Conservation (phyloP, 2,888 invertebrate species). For the Lithophane semibrunnea region DNA sequence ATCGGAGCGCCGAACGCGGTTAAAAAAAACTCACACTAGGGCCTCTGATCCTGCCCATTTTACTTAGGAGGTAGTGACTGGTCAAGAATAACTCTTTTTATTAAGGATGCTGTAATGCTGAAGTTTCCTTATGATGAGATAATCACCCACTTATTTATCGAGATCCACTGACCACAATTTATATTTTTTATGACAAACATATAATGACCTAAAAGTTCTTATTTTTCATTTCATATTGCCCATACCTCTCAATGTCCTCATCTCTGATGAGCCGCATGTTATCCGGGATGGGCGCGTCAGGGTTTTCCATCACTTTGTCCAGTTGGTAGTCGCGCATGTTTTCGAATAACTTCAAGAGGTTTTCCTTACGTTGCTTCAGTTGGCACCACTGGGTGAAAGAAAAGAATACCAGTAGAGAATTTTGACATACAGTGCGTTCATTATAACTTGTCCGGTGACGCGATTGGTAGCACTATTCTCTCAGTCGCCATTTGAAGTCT, state of each 20-base stretch:
- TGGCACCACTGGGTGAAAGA: conserved; percentile 94
- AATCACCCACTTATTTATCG: not conserved
- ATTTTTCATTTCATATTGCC: not conserved
- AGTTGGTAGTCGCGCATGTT: conserved; percentile 98
- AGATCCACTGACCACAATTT: not conserved
- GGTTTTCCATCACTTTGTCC: conserved; percentile 94
- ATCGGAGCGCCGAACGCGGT: no score
- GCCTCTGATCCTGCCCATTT: not conserved
- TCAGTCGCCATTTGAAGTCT: no score
- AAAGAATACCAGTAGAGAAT: not conserved
- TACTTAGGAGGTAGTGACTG: no score
- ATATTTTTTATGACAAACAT: not conserved
- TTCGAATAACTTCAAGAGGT: conserved; percentile 94
- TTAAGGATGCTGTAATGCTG: not conserved
- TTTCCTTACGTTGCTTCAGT: conserved; percentile 95
- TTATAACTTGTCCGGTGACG: no score
- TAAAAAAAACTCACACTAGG: no score
- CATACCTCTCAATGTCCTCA: conserved; percentile 94
- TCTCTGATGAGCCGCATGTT: conserved; percentile 95
- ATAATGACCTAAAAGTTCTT: not conserved
- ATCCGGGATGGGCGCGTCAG: conserved; percentile 96
- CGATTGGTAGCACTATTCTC: no score
- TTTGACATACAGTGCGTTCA: not conserved
- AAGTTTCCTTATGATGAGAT: no score
- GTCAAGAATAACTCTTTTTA: not conserved